Percentiles rank a stretch among this genome's conserved stretches.
Conservation (phyloP, 2,888 invertebrate genomes). For the Brassicogethes aeneus region DNA sequence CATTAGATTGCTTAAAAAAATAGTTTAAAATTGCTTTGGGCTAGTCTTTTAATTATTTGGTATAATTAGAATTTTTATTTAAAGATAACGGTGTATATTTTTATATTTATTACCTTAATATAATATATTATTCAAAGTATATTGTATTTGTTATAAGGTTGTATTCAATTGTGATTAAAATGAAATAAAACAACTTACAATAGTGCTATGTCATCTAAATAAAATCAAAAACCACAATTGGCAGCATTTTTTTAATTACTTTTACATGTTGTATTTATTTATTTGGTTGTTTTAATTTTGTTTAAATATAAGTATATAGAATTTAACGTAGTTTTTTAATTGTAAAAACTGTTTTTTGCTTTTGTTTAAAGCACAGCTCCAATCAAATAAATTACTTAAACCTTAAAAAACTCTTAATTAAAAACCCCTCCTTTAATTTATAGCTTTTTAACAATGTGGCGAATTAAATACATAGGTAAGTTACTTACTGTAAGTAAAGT, state of each 20-base stretch:
- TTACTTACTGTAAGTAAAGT: no score
- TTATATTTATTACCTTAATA: conserved; percentile 15
- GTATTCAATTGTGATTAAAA: conserved; percentile 9
- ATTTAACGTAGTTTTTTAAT: no score
- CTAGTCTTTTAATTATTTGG: conserved; percentile 23
- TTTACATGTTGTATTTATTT: background rate
- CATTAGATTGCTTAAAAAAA: conserved; percentile 19
- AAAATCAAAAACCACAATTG: background rate
- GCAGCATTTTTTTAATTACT: background rate
- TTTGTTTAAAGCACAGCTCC: background rate
- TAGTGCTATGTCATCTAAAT: background rate
- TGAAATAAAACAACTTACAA: background rate
- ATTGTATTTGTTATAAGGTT: conserved; percentile 7
- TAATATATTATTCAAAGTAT: conserved; percentile 1
- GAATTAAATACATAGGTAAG: no score
- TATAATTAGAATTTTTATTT: conserved; percentile 12
- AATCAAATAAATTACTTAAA: no score
- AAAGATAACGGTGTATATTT: conserved; percentile 14
- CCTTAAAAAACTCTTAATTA: no score
- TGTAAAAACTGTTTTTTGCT: background rate
- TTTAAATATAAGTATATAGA: background rate
- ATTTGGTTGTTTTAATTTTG: background rate
- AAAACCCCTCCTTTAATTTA: no score
- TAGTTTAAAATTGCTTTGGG: conserved; percentile 19
- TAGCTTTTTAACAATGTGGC: no score